A percentile compares a stretch with the other conserved stretches of the same genome.
Conservation (phyloP, 2,797 vertebrate genomes). For the Phalloptychus januarius region DNA sequence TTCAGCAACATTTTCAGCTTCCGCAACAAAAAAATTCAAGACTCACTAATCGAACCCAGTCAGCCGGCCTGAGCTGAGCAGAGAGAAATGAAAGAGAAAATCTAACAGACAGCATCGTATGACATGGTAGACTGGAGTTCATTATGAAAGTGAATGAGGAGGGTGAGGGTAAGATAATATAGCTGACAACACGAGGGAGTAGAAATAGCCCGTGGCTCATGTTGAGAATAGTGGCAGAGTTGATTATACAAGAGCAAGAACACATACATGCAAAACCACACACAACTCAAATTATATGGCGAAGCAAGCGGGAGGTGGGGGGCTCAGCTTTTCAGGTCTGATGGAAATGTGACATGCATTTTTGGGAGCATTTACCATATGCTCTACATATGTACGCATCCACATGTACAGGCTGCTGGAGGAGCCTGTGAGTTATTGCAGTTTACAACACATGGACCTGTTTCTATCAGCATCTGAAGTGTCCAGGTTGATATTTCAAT, state of each 20-base stretch:
- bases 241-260: slow-evolving; percentile 56
- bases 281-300: slow-evolving; percentile 37
- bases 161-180: slow-evolving; percentile 58
- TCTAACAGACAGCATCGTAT: slow-evolving; percentile 63
- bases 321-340: slow-evolving; percentile 30
- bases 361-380: slow-evolving; percentile 35
- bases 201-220: slow-evolving; percentile 65
- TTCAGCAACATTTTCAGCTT: slow-evolving; percentile 40
- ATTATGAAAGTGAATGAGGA: slow-evolving; percentile 52
- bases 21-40: slow-evolving; percentile 20
- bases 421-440: slow-evolving; percentile 23
- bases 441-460: slow-evolving; percentile 15
- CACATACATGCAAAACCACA: slow-evolving; percentile 26
- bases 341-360: slow-evolving; percentile 31
- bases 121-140: slow-evolving; percentile 61
- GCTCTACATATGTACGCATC: slow-evolving; percentile 14
- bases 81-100: slow-evolving; percentile 61
- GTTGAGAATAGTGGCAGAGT: slow-evolving; percentile 61
- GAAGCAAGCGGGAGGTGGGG: slow-evolving; percentile 35
- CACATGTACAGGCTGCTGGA: slow-evolving; percentile 11
- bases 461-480: slow-evolving; percentile 56
- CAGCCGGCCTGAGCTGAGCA: slow-evolving; percentile 47
- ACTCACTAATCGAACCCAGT: slow-evolving; percentile 55
- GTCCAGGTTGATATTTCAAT: slow-evolving; percentile 46
- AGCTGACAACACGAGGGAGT: slow-evolving; percentile 65